Evolutionary conservation across 1,140 invertebrate species (phyloP).

Genomic region (Dendroctonus valens): DNA sequence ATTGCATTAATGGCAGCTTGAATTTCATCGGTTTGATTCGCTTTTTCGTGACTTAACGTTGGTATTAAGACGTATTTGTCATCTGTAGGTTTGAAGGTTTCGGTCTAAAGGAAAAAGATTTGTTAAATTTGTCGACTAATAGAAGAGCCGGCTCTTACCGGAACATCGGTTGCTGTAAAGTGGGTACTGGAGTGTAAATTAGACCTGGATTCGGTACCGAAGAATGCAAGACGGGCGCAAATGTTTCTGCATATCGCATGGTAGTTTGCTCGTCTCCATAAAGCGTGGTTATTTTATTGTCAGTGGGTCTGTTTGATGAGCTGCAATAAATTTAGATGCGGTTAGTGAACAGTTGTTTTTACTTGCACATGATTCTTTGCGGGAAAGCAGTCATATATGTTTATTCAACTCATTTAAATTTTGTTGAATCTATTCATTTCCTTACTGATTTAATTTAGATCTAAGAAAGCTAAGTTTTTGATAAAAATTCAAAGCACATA

Average conservation of each 20-base stretch:
- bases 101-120: constrained; percentile 32
- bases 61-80: constrained; percentile 55
- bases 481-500: too few species aligned
- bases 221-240: constrained; percentile 42
- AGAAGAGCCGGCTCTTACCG: constrained; percentile 8
- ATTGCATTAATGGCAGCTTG: constrained; percentile 53
- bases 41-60: constrained; percentile 53
- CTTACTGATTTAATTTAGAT: too few species aligned
- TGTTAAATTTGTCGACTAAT: not conserved
- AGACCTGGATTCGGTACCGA: constrained; percentile 45
- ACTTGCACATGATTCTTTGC: too few species aligned
- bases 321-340: constrained; percentile 3
- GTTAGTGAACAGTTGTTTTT: too few species aligned
- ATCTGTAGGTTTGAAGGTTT: constrained; percentile 42
- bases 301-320: constrained; percentile 34
- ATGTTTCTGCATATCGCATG: constrained; percentile 35
- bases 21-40: constrained; percentile 47
- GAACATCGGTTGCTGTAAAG: constrained; percentile 42
- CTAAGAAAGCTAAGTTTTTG: too few species aligned
- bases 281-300: constrained; percentile 42
- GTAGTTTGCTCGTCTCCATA: constrained; percentile 39
- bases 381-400: too few species aligned
- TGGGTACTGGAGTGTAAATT: constrained; percentile 39
- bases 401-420: too few species aligned
- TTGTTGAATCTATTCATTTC: too few species aligned